Conservation (phyloP, 1,140 invertebrate genomes). For the Drosophila repletoides region DNA sequence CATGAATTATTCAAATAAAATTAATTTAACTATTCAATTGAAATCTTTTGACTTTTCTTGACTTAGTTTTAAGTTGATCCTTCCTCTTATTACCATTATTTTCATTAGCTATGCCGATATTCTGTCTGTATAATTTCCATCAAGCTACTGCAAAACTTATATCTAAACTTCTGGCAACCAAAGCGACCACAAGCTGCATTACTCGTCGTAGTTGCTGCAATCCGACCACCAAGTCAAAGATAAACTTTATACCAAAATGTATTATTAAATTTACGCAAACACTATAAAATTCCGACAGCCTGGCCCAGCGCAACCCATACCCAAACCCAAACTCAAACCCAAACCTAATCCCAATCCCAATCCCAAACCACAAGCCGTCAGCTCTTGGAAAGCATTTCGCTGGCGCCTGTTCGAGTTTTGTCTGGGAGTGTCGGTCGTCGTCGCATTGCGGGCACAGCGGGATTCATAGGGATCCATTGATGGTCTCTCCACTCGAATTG, state of each 20-base stretch:
- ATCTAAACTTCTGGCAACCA: constrained; percentile 12
- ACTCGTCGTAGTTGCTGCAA: constrained; percentile 23
- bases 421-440: constrained; percentile 4
- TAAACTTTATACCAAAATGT: constrained; percentile 70
- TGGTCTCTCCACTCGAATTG: constrained; percentile 30
- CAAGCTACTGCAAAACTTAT: neutral
- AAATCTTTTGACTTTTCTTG: neutral
- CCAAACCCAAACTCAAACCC: too few relatives aligned
- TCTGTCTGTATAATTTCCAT: constrained; percentile 18
- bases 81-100: too few relatives aligned
- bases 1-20: too few relatives aligned
- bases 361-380: constrained; percentile 6
- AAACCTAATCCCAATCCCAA: too few relatives aligned
- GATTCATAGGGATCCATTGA: constrained; percentile 3
- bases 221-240: constrained; percentile 44
- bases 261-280: constrained; percentile 70
- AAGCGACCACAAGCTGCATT: constrained; percentile 19
- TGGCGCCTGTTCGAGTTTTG: constrained; percentile 25
- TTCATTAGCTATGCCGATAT: constrained; percentile 9
- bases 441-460: constrained; percentile 53
- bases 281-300: constrained; percentile 33
- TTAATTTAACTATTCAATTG: neutral
- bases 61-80: too few relatives aligned
- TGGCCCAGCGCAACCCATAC: too few relatives aligned
- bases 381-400: constrained; percentile 37